A percentile compares a stretch with the other conserved stretches of the same genome.
phyloP scores from a whole-genome alignment of 30 jellyfish, hydroid and myxozoan species.

The Aurelia sp. region DNA sequence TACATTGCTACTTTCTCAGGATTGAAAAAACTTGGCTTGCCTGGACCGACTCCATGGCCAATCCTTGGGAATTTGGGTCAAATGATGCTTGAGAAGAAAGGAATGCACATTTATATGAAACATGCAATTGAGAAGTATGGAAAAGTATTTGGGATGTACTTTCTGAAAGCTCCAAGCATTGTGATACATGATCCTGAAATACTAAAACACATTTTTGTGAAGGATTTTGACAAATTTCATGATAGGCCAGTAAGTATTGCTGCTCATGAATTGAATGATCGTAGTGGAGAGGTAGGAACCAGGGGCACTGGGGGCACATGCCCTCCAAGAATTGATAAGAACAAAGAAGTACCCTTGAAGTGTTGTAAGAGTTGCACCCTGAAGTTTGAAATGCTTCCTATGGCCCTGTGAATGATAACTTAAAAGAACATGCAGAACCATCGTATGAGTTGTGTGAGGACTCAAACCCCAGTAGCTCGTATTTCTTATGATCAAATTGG shows the following conservation, averaged over 20 bases:
- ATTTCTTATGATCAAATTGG: no score
- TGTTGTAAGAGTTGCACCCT: no score
- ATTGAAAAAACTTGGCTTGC: constrained; percentile 35
- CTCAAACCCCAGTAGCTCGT: no score
- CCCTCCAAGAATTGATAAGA: no score
- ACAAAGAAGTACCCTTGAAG: no score
- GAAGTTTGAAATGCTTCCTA: no score
- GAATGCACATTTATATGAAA: background rate
- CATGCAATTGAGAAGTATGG: constrained; percentile 39
- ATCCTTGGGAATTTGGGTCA: constrained; percentile 19
- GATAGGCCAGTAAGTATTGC: constrained; percentile 25
- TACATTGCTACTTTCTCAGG: constrained; percentile 12
- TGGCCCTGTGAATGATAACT: no score
- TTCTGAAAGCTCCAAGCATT: constrained; percentile 18
- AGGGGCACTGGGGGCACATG: no score
- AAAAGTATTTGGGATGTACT: constrained; percentile 31
- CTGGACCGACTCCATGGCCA: constrained; percentile 71
- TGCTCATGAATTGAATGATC: no score
- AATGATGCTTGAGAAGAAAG: background rate
- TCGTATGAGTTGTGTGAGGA: no score
- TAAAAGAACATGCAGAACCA: no score
- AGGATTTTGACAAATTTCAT: constrained; percentile 44
- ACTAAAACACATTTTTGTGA: constrained; percentile 9
- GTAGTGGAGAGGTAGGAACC: no score
- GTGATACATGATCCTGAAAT: constrained; percentile 44